A percentile compares a stretch with the other conserved stretches of the same genome.
phyloP scores from a whole-genome alignment of 2,797 vertebrate genomes.

The Rhyacichthys aspro region DNA sequence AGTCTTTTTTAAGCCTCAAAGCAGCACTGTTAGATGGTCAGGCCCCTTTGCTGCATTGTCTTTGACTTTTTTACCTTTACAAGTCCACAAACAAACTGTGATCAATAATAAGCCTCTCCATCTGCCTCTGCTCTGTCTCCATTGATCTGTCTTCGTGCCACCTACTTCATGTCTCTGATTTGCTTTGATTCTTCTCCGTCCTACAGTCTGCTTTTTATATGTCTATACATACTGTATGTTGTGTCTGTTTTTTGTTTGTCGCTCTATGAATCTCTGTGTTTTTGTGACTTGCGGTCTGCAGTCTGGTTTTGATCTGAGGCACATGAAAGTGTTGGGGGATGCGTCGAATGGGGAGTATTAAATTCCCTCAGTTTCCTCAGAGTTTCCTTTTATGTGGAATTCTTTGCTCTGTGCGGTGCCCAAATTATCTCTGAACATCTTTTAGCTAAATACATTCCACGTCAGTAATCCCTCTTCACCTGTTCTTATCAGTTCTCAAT shows the following conservation, averaged over 20 bases:
- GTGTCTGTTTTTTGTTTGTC: constrained; percentile 37
- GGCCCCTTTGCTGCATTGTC: constrained; percentile 9
- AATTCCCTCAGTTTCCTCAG: constrained; percentile 40
- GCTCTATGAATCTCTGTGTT: constrained; percentile 9
- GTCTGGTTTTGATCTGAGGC: constrained; percentile 49
- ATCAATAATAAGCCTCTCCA: constrained; percentile 37
- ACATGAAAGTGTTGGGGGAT: constrained; percentile 41
- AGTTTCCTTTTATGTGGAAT: constrained; percentile 64
- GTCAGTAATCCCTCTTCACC: constrained; percentile 60
- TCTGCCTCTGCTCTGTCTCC: constrained; percentile 20
- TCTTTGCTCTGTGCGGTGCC: constrained; percentile 38
- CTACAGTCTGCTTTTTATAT: constrained; percentile 19
- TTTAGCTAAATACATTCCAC: constrained; percentile 25
- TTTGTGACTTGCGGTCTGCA: constrained; percentile 16
- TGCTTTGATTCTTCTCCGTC: constrained; percentile 10
- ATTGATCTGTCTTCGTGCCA: constrained; percentile 37
- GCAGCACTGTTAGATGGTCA: constrained; percentile 1
- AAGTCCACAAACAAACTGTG: constrained; percentile 23
- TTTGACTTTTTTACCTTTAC: constrained; percentile 18
- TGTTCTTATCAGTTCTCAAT: constrained; percentile 36
- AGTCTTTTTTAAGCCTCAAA: background rate
- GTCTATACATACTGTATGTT: constrained; percentile 16
- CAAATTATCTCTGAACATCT: constrained; percentile 40
- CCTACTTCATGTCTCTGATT: constrained; percentile 27
- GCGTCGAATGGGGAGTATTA: constrained; percentile 18